Base-by-base conservation (phyloP, 2,888 invertebrate species). In the Platycnemis pennipes region DNA sequence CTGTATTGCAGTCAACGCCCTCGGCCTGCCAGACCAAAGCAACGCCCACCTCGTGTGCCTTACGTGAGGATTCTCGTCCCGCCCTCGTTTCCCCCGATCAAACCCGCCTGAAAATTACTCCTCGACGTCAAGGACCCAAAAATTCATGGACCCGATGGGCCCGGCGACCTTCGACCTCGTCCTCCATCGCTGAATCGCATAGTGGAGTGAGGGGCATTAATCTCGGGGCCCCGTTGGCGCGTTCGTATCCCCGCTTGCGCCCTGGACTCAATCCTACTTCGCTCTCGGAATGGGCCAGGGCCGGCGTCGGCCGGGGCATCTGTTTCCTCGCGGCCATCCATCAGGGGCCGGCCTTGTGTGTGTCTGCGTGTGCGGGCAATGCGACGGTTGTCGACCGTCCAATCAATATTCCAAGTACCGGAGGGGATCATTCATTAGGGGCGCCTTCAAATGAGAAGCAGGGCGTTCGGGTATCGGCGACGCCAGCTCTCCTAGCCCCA, bases 381-480 rank as follows among this genome's bases (percentile, higher is more conserved):
- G 77, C 77, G 77, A 77, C 77, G 77, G 77, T 77, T 37, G 77
- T 37, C 63, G 63, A 8, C 63, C 37, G 77, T 37, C 77, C 77
- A 77, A 77, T 77, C 77, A 77, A 77, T 77, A 77, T 77, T 16
- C 77, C 11, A 22, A 49, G 63, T 2, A 63, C 22, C 26, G 63
- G 63, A 63, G 63, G 26, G 37, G 77, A 77, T 77, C 77, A 77
- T 77, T 77, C 77, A 77, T 77, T 77, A 77, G 77, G 77, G 77
- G 8, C 8, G 77, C 31, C 77, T 63, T 77, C 31, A 77, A 77
- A 77, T 77, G 31, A 77, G 77, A 77, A 77, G 77, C 77, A 37
- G 37, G 16, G 77, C 31, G 77, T 37, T 77, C 16, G 77, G 77
- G 77, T 77, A 77, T 77, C 77, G 37, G 37, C 77, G 77, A 37